phyloP scores from a whole-genome alignment of 2,888 invertebrate species.

The Syrista parreyssii region DNA sequence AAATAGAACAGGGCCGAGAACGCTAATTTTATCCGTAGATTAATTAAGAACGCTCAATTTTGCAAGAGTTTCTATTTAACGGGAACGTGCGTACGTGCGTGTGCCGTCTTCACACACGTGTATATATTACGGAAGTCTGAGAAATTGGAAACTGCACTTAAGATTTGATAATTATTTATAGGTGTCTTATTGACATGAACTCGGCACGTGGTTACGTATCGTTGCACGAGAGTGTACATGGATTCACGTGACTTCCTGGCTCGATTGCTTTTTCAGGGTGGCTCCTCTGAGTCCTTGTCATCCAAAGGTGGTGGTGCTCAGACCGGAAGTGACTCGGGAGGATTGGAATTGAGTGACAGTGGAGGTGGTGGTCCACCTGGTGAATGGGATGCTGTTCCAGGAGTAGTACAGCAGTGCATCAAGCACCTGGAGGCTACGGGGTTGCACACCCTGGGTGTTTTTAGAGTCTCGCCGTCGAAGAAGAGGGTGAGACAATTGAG shows the following conservation, averaged over 20 bases:
- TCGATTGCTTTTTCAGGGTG: conserved; percentile 71
- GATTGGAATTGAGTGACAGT: conserved; percentile 67
- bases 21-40: conserved; percentile 58
- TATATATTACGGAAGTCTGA: not conserved
- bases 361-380: conserved; percentile 68
- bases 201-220: not conserved
- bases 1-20: conserved; percentile 56
- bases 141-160: not conserved
- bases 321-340: conserved; percentile 60
- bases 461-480: conserved; percentile 92
- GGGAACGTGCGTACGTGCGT: conserved; percentile 11
- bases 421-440: conserved; percentile 85
- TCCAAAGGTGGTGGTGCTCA: conserved; percentile 60
- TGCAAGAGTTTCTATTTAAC: conserved; percentile 52
- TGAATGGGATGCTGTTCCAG: conserved; percentile 74
- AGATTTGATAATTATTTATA: not conserved
- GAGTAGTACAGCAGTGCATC: conserved; percentile 82
- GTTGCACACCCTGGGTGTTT: conserved; percentile 87
- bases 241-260: not conserved
- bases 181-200: not conserved
- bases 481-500: conserved; percentile 92
- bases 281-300: conserved; percentile 80
- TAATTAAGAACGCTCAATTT: conserved; percentile 61
- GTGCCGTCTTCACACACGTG: not conserved
- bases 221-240: not conserved